Evolutionary conservation across 2,113 vertebrate genomes (phyloP).

Genomic region (Laticauda colubrina): DNA sequence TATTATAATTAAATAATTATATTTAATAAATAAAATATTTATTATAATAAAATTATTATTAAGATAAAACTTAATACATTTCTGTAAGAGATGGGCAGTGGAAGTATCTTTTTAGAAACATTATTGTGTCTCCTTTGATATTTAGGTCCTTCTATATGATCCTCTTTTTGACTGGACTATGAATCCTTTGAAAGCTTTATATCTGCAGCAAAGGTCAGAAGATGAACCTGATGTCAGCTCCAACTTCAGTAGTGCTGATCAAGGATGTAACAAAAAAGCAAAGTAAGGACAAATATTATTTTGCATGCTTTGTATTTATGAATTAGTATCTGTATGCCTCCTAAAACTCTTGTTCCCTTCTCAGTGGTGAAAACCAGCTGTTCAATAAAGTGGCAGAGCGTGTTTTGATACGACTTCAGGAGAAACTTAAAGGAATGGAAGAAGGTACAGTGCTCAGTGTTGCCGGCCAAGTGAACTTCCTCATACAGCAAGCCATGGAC

Average conservation of each 20-base stretch:
- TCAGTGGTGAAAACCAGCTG: slow-evolving; percentile 81
- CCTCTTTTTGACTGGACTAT: slow-evolving; percentile 99
- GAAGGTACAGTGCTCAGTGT: slow-evolving; percentile 91
- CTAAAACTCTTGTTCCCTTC: not conserved
- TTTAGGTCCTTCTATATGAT: slow-evolving; percentile 92
- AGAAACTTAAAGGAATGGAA: slow-evolving; percentile 97
- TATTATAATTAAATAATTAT: too few species aligned
- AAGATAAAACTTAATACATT: not conserved
- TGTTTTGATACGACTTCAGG: slow-evolving; percentile 92
- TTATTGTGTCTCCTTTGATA: not conserved
- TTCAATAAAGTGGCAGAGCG: slow-evolving; percentile 97
- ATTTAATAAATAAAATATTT: too few species aligned
- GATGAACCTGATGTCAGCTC: slow-evolving; percentile 88
- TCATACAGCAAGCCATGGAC: slow-evolving; percentile 97
- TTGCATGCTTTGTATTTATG: not conserved
- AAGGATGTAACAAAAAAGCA: slow-evolving; percentile 76
- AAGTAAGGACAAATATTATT: slow-evolving; percentile 66
- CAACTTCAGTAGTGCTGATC: slow-evolving; percentile 72
- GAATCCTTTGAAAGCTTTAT: slow-evolving; percentile 94
- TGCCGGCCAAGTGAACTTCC: slow-evolving; percentile 93
- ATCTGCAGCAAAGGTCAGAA: slow-evolving; percentile 88
- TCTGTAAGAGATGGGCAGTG: not conserved
- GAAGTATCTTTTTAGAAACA: not conserved
- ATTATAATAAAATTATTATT: not conserved
- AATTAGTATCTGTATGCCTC: not conserved